These are phyloP conservation scores for Herpailurus yagouaroundi DNA, from an alignment of 2,113 vertebrate genomes.

Conservation along the genomic window DNA sequence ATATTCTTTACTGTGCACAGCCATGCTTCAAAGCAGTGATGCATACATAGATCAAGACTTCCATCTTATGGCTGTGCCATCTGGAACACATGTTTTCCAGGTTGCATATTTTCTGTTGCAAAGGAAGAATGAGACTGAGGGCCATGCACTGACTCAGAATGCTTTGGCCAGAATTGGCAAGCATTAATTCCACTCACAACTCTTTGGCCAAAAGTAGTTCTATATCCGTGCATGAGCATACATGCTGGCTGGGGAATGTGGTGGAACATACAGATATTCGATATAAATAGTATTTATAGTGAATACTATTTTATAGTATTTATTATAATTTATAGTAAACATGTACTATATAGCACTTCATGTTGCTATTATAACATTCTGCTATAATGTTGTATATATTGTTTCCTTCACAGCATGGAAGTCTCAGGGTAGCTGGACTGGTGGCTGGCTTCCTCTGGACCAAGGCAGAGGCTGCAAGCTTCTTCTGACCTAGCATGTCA, in stretches of 20 bases:
- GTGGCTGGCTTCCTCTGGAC: not conserved
- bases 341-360: too few species aligned
- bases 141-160: not conserved
- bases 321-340: too few species aligned
- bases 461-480: not conserved
- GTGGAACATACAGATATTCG: not conserved
- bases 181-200: not conserved
- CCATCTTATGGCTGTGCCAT: not conserved
- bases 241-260: not conserved
- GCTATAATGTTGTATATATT: not conserved
- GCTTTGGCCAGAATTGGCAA: not conserved
- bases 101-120: not conserved
- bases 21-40: not conserved
- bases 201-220: not conserved
- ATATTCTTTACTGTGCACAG: not conserved
- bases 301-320: not conserved
- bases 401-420: not conserved
- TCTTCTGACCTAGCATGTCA: not conserved
- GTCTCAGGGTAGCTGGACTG: not conserved
- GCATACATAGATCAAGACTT: accelerated
- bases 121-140: not conserved
- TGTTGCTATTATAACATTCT: not conserved
- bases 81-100: not conserved
- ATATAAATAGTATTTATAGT: not conserved
- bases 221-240: too few species aligned